Percentiles rank a stretch among this genome's conserved stretches.
phyloP scores from a whole-genome alignment of 2,888 invertebrate genomes.

The Idaea aversata region DNA sequence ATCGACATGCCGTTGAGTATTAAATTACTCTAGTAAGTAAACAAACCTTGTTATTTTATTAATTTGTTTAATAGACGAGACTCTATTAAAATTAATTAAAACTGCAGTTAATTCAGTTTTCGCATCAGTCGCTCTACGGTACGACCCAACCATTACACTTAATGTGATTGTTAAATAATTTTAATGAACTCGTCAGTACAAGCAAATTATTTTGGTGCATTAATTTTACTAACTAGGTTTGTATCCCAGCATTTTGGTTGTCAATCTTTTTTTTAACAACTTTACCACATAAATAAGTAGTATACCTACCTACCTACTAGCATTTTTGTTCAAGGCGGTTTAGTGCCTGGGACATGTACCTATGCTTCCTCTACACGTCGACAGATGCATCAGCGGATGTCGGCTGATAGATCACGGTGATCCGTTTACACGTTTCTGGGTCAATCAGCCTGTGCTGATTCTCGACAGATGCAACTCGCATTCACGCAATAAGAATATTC shows the following conservation, averaged over 20 bases:
- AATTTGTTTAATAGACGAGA: not conserved
- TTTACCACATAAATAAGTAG: too few species aligned
- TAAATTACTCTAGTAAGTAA: not conserved
- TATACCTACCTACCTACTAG: too few species aligned
- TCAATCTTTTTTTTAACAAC: not conserved
- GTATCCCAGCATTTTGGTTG: not conserved
- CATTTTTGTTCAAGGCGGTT: too few species aligned
- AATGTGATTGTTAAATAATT: constrained; percentile 3
- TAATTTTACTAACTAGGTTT: not conserved
- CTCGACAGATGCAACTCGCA: too few species aligned
- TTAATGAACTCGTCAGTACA: not conserved
- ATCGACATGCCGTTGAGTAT: not conserved
- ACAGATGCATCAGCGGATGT: too few species aligned
- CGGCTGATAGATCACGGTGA: too few species aligned
- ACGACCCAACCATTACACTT: constrained; percentile 5
- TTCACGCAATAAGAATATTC: too few species aligned
- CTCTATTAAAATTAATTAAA: not conserved
- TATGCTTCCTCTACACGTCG: too few species aligned
- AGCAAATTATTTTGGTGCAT: not conserved
- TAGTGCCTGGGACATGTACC: too few species aligned
- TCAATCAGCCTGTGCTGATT: too few species aligned
- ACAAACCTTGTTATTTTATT: not conserved
- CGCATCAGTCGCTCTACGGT: constrained; percentile 3
- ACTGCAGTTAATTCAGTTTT: not conserved
- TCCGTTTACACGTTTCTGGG: too few species aligned